These are phyloP conservation scores for Catostylus mosaicus DNA, from an alignment of 30 jellyfish, hydroid and myxozoan species.

Conservation along the genomic window DNA sequence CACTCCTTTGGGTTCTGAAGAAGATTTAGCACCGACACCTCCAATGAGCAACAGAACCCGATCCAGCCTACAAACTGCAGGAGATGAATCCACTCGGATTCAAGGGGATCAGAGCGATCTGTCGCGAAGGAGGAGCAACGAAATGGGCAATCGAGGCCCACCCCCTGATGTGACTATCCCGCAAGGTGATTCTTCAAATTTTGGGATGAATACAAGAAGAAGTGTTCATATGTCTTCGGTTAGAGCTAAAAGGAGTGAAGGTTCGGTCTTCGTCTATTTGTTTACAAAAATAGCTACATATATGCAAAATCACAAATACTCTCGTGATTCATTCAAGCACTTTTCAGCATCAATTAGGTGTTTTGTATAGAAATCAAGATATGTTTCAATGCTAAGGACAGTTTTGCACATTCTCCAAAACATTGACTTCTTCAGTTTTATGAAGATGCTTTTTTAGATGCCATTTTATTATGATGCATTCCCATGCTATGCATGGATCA, in stretches of 20 bases:
- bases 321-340: no score
- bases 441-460: neutral
- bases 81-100: constrained; percentile 44
- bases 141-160: constrained; percentile 72
- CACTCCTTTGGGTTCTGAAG: constrained; percentile 94
- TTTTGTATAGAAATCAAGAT: no score
- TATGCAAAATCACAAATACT: no score
- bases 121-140: constrained; percentile 48
- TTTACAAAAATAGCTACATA: neutral
- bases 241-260: constrained; percentile 68
- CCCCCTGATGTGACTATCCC: constrained; percentile 94
- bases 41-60: constrained; percentile 34
- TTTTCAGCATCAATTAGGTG: no score
- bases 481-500: neutral
- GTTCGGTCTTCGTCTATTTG: constrained; percentile 51
- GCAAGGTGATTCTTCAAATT: constrained; percentile 73
- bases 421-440: neutral
- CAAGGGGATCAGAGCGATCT: constrained; percentile 10
- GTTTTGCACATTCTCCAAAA: no score
- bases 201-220: constrained; percentile 68
- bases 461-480: neutral
- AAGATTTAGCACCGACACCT: constrained; percentile 74
- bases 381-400: no score
- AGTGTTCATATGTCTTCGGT: constrained; percentile 87
- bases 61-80: constrained; percentile 36